Base-by-base conservation (phyloP, 2,113 vertebrate species). In the Neomonachus schauinslandi region DNA sequence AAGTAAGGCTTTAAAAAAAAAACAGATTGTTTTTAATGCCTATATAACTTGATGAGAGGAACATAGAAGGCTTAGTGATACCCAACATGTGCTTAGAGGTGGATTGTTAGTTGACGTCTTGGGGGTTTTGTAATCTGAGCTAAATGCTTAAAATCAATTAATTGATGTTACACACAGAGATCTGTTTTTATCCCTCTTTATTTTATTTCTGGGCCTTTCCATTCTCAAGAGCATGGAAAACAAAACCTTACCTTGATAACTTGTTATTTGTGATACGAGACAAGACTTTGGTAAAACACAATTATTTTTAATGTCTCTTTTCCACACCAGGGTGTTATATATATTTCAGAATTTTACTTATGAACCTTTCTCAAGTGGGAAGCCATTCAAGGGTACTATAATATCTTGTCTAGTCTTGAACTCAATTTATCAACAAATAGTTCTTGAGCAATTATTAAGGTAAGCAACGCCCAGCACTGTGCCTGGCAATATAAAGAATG, bases 241-340 rank as follows among this genome's bases (percentile, higher is more conserved):
- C 31, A 53, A 96, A 88, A 91, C 18, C 57, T 89, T 95, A 90
- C 39, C 81, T 92, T 96, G 83, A 90, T 98, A 83, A 87, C 61
- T 88, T 95, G 65, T 65, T 97, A 31, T 92, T 76, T 95, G 59
- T 96, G 51, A 22, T 24, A 92, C 86, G 59, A 94, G 55, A 89
- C 84, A 53, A 89, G 39, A 91, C 49, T 72, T 69, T 22, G 28
- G 33, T 42, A 46, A 96, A 93, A 82, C 51, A 57, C 88, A 69
- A 16, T 69, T 87, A 53, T 76, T 76, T 92, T 97, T 85, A 92
- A 85, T 63, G 26, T 81, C 21, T 53, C 22, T 95, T 76, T 94
- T 93, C 53, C 57, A 67, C 49, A n/a, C 46, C 67, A 31, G 19
- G 6, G 3, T 59, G 49, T 51, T 88, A 2, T 55, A 24, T 39